A percentile compares a stretch with the other conserved stretches of the same genome.
phyloP scores from a whole-genome alignment of 2,113 vertebrate genomes.

The Leucopsar rothschildi region DNA sequence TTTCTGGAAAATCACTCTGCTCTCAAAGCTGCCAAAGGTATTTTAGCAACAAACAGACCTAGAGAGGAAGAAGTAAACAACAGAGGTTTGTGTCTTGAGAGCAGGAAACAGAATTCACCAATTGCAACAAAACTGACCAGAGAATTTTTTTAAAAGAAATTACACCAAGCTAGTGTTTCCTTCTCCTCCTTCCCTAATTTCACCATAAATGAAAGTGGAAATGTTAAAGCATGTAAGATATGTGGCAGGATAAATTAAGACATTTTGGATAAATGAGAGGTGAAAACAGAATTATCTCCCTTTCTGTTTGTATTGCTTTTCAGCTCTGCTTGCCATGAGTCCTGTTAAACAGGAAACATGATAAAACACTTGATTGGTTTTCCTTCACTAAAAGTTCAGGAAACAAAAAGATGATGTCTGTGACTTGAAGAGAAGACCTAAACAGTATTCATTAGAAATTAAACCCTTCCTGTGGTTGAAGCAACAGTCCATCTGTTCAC shows the following conservation, averaged over 20 bases:
- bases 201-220: too few relatives aligned
- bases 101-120: too few relatives aligned
- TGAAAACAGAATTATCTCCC: neutral
- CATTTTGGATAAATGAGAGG: neutral
- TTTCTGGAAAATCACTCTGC: too few relatives aligned
- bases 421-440: neutral
- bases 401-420: neutral
- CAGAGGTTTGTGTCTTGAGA: too few relatives aligned
- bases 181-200: too few relatives aligned
- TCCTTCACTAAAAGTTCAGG: neutral
- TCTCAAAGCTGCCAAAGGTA: too few relatives aligned
- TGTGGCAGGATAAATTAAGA: neutral
- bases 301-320: neutral
- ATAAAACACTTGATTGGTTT: neutral
- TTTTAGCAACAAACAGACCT: too few relatives aligned
- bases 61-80: too few relatives aligned
- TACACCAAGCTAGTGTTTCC: too few relatives aligned
- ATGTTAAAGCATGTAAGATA: too few relatives aligned
- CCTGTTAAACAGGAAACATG: neutral
- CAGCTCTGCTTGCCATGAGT: neutral
- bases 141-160: too few relatives aligned
- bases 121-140: too few relatives aligned
- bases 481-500: neutral
- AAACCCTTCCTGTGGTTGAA: neutral
- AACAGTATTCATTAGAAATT: neutral